Evolutionary conservation across 30 jellyfish, hydroid and myxozoan genomes (phyloP).

Genomic region (Sanderia malayensis): DNA sequence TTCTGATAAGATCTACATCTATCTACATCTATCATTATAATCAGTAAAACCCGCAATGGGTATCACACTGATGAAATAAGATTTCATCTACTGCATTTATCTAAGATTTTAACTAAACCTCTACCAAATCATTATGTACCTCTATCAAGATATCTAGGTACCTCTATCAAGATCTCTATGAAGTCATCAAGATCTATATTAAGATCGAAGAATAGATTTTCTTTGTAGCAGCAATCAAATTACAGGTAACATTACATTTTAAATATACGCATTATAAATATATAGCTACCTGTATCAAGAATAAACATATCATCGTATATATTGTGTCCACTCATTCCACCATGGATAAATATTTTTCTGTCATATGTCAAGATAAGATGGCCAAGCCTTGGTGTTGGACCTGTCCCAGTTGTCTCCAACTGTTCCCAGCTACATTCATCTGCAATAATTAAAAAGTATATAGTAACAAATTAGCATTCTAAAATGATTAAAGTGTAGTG

Average conservation of each 20-base stretch:
- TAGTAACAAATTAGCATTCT: background rate
- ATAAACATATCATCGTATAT: conserved; percentile 41
- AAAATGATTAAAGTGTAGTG: background rate
- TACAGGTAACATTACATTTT: background rate
- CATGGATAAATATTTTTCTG: conserved; percentile 52
- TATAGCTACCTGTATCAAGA: conserved; percentile 49
- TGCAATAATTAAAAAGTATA: too few species aligned
- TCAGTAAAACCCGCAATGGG: too few species aligned
- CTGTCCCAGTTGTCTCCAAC: conserved; percentile 28
- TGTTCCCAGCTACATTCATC: conserved; percentile 53
- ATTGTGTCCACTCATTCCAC: conserved; percentile 73
- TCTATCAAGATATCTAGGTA: background rate
- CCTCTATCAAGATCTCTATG: background rate
- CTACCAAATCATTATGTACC: background rate
- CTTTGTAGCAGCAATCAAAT: background rate
- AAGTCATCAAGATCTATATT: background rate
- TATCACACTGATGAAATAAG: too few species aligned
- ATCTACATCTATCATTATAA: too few species aligned
- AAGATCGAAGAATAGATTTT: background rate
- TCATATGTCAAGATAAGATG: conserved; percentile 45
- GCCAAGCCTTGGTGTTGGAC: conserved; percentile 74
- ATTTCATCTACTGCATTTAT: too few species aligned
- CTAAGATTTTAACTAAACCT: background rate
- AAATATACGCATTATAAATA: background rate
- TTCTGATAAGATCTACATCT: too few species aligned